These are phyloP conservation scores for Agrotis clavis DNA, from an alignment of 2,888 invertebrate genomes.

Conservation along the genomic window DNA sequence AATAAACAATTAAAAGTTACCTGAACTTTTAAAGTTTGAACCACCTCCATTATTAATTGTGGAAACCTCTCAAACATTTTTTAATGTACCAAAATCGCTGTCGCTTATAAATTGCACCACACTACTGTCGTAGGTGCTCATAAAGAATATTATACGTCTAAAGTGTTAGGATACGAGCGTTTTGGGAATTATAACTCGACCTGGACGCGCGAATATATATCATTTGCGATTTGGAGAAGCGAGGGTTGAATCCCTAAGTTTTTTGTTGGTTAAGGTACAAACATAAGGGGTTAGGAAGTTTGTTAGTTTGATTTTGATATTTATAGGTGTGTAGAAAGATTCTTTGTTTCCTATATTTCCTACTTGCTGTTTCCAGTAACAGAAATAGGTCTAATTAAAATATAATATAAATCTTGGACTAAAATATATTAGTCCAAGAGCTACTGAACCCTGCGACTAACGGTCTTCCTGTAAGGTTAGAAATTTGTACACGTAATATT, in stretches of 20 bases:
- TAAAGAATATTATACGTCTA: constrained; percentile 58
- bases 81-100: constrained; percentile 8
- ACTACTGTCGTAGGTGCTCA: constrained; percentile 27
- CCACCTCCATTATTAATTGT: too few relatives aligned
- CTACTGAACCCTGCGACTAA: too few relatives aligned
- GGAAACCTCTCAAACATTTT: too few relatives aligned
- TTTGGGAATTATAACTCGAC: constrained; percentile 64
- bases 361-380: not conserved
- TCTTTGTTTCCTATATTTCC: too few relatives aligned
- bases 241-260: constrained; percentile 49
- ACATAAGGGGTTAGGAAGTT: constrained; percentile 17
- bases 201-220: constrained; percentile 50
- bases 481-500: too few relatives aligned
- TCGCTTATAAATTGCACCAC: constrained; percentile 21
- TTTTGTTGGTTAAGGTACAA: constrained; percentile 18
- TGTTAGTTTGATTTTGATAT: not conserved
- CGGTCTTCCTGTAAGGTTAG: too few relatives aligned
- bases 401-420: too few relatives aligned
- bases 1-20: too few relatives aligned
- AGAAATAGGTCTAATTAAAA: too few relatives aligned
- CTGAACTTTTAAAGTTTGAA: too few relatives aligned
- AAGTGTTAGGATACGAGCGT: constrained; percentile 59
- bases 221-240: constrained; percentile 52
- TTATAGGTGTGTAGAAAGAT: too few relatives aligned
- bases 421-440: too few relatives aligned